These are phyloP conservation scores for Meteorus sp. DNA, from an alignment of 1,140 invertebrate species.

Conservation along the genomic window DNA sequence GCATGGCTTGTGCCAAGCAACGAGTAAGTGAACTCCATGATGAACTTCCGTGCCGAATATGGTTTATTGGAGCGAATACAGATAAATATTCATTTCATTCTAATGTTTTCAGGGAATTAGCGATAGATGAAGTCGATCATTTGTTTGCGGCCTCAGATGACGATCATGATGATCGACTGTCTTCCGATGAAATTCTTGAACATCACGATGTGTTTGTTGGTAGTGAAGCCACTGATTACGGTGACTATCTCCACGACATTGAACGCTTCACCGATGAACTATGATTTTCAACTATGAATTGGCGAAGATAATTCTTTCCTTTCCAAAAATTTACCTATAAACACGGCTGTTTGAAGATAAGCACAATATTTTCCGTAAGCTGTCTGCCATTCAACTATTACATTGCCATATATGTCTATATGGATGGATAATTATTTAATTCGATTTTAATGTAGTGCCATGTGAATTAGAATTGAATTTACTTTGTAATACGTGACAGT, in stretches of 20 bases:
- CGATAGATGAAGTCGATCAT: constrained; percentile 89
- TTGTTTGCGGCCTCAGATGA: constrained; percentile 87
- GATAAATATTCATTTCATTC: too few species aligned
- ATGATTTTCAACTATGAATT: constrained; percentile 53
- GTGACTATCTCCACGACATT: constrained; percentile 82
- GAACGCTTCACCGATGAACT: constrained; percentile 83
- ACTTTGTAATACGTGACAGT: too few species aligned
- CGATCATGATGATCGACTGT: constrained; percentile 81
- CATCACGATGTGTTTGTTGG: constrained; percentile 94
- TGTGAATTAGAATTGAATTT: too few species aligned
- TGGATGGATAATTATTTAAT: constrained; percentile 19
- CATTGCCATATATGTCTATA: constrained; percentile 28
- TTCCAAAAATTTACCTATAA: constrained; percentile 24
- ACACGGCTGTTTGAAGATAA: constrained; percentile 25
- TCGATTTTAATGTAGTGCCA: too few species aligned
- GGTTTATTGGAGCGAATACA: too few species aligned
- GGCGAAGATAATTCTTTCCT: constrained; percentile 21
- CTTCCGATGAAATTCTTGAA: constrained; percentile 83
- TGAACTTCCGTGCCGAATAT: too few species aligned
- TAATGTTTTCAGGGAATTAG: constrained; percentile 70
- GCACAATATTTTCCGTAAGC: constrained; percentile 32
- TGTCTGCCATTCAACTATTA: constrained; percentile 31
- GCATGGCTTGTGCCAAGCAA: constrained; percentile 92
- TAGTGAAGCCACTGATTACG: constrained; percentile 95
- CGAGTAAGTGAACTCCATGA: constrained; percentile 67